These are phyloP conservation scores for Rattus rattus DNA, from an alignment of 2,113 vertebrate genomes.

Conservation along the genomic window DNA sequence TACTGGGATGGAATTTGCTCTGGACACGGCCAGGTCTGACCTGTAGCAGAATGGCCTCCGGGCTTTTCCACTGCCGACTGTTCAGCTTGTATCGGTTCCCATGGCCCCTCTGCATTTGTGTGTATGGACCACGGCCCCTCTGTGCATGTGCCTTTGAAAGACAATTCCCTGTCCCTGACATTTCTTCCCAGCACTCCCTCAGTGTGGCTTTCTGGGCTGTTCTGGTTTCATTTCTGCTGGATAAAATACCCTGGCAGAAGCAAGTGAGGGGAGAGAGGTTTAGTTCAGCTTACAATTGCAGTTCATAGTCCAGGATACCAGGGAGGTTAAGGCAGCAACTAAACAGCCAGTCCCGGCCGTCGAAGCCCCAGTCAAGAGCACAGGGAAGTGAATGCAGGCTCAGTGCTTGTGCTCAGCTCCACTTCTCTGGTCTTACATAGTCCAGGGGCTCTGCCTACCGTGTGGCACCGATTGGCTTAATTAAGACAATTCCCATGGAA, in stretches of 20 bases:
- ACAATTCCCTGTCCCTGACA: too few relatives aligned
- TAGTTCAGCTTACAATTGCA: not conserved
- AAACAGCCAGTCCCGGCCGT: too few relatives aligned
- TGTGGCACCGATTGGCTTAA: not conserved
- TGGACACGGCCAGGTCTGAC: not conserved
- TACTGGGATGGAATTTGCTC: too few relatives aligned
- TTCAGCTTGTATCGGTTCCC: not conserved
- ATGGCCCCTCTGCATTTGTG: not conserved
- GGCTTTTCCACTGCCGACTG: not conserved
- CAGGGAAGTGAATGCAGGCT: not conserved
- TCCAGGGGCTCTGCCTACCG: not conserved
- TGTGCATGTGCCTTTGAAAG: not conserved
- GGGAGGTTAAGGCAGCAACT: not conserved
- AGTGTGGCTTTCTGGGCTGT: too few relatives aligned
- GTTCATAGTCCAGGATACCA: not conserved
- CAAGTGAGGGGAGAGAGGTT: too few relatives aligned
- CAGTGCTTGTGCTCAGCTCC: not conserved
- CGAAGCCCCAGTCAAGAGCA: not conserved
- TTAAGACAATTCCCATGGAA: not conserved
- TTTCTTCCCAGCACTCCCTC: not conserved
- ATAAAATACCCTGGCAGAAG: not conserved
- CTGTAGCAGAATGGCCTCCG: too few relatives aligned
- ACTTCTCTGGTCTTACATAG: not conserved
- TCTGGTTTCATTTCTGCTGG: not conserved
- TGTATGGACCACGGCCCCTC: not conserved